Evolutionary conservation across 2,797 vertebrate genomes (phyloP), one percentile per base, ranked within the genome.

Genomic region (Galago senegalensis): DNA sequence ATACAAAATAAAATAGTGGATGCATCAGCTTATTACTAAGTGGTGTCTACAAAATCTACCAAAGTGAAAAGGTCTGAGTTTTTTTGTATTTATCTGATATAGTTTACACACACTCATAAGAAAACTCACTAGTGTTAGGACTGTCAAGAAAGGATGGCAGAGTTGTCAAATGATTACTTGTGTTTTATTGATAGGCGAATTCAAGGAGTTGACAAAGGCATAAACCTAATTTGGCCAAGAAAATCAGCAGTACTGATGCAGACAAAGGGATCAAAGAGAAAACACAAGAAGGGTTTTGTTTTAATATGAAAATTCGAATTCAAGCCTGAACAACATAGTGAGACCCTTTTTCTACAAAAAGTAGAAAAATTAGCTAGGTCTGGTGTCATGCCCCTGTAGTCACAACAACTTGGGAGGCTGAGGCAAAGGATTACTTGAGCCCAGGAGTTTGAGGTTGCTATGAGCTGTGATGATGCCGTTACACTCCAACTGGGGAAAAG

Each of bases 251-350:
- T 60, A 49, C 40, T 83, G 76, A 75, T 80, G n/a, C 40, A 70
- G 77, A 46, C 29, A 85, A 72, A 18, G 34, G 65, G 29, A 87
- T 91, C 65, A 96, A 92, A 75, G 20, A 37, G 84, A 17, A 11
- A 90, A 89, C 90, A 53, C 92, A 86, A 92, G 20, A 43, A 69
- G 16, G 3, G 27, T 87, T 91, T 73, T 83, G 11, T 93, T 87
- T 89, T 92, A 58, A 89, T 76, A 91, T 72, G 76, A 49, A 87
- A 91, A 81, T 96, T 12, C 40, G 75, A 79, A 93, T 82, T 88
- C 61, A 77, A 49, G 29, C 63, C 29, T 65, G 63, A 65, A 65
- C 63, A 65, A 65, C 63, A 65, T 65, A 65, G 63, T 17, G 29
- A 65, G 14, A 65, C 63, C 29, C 63, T 65, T 14, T 65, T 7